Evolutionary conservation across 2,888 invertebrate species (phyloP), one percentile per base, ranked within the genome.

Genomic region (Synergus laeviventris): DNA sequence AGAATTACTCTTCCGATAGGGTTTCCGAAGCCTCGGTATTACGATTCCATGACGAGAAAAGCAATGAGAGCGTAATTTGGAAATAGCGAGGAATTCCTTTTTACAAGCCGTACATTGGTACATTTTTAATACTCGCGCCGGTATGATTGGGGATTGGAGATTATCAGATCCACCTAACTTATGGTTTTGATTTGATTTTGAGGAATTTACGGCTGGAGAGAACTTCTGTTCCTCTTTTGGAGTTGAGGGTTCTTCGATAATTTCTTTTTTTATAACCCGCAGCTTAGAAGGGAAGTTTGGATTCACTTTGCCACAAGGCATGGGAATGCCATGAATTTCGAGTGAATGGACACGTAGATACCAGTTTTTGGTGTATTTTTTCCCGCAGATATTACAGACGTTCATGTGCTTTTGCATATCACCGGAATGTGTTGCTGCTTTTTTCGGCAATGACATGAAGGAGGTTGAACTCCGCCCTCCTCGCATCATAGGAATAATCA

Each of bases 331-430:
- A 78, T 91, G 91, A 45, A 85, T 76, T 66, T 79, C 81, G 24
- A 84, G 81, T 2, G 83, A 80, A 78, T 91, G 90, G 1, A 78
- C 73, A 1, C 81, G 79, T 5, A 82, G 14, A 1, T 79, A 38
- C 11, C 62, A 59, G n/a, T 79, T 79, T 42, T 73, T 54, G 0
- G 38, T 56, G 24, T 76, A 82, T 12, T 73, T 70, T 42, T 74
- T 77, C 5, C 87, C 88, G 76, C 91, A 91, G 1, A 82, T 83
- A 36, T 76, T 62, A 73, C 91, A 91, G 38, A 86, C 84, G 76
- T 84, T 88, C 18, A 89, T 73, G 42, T 84, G 85, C 14, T 81
- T 84, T 54, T 36, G 49, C n/a, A 70, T 2, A n/a, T 70, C 70
- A 31, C 70, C 70, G 11, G 70, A 45, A 31, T 70, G 70, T 3